Conservation (phyloP, 2,113 vertebrate genomes). For the Proterorhinus semilunaris region DNA sequence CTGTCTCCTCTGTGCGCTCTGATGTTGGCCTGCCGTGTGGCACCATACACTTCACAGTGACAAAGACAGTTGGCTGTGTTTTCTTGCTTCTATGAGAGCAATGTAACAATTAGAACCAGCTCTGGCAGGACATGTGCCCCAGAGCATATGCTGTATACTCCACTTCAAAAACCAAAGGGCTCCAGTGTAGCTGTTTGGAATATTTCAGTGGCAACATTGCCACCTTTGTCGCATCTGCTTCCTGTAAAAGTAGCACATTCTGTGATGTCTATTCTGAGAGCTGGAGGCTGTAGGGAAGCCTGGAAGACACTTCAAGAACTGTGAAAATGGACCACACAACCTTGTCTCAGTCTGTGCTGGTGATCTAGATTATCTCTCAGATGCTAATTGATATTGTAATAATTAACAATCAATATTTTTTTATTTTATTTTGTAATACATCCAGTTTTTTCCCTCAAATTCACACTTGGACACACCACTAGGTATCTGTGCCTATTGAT, state of each 20-base stretch:
- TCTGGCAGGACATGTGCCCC: conserved; percentile 73
- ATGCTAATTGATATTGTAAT: conserved; percentile 14
- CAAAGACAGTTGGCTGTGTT: conserved; percentile 77
- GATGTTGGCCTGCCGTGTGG: conserved; percentile 69
- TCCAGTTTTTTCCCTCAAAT: conserved; percentile 46
- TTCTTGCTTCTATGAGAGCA: conserved; percentile 70
- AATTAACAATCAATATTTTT: conserved; percentile 22
- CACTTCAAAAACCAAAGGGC: conserved; percentile 76
- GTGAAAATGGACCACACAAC: conserved; percentile 71
- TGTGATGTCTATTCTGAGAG: conserved; percentile 77
- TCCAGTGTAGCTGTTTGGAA: conserved; percentile 69
- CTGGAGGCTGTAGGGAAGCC: conserved; percentile 61
- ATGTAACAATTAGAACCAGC: conserved; percentile 78
- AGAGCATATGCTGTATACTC: conserved; percentile 80
- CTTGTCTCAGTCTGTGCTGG: conserved; percentile 60
- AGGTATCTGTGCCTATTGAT: neutral
- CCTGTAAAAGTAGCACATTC: conserved; percentile 73
- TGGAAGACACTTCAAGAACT: conserved; percentile 78
- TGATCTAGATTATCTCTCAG: conserved; percentile 29
- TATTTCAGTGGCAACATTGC: conserved; percentile 66
- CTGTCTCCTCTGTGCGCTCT: conserved; percentile 69
- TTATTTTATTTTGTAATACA: conserved; percentile 21
- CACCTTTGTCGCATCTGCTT: conserved; percentile 78
- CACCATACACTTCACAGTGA: conserved; percentile 73
- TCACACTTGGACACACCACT: conserved; percentile 33